Base-by-base conservation (phyloP, 1,140 invertebrate genomes). In the Maconellicoccus hirsutus region DNA sequence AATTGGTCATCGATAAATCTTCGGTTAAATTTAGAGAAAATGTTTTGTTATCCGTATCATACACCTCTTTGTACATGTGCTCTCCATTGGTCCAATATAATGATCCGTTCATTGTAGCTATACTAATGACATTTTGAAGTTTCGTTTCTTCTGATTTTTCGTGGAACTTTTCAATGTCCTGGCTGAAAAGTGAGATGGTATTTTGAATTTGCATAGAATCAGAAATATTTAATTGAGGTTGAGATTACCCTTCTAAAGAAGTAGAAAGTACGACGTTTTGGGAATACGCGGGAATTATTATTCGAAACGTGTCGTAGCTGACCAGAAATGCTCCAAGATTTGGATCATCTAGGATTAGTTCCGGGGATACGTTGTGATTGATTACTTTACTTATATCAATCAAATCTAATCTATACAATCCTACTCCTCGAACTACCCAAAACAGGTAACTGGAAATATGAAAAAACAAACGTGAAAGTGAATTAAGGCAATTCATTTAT, bases 1-100 rank as follows among this genome's bases (percentile, higher is more conserved):
- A 39, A 33, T 21, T 29, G 14, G 19, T 38, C 38, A 38, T 70
- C 7, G 38, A 38, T 7, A 70, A 38, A 21, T 70, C 29, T 2
- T 70, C 19, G 10, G 38, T 38, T 6, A 29, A 4, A 23, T 70
- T 70, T 29, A 33, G 25, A 7, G 26, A 7, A 27, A 70, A 70
- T n/a, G 61, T 16, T 66, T 66, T 66, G 22, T 66, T 66, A 2
- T 66, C 14, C 1, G 16, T 26, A 22, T 66, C 61, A 26, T 22
- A 66, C 19, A 25, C 22, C 16, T 66, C 61, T 66, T 66, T 23
- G 61, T 66, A 23, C 21, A 66, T 66, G 22, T 23, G 25, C 25
- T 66, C 61, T 2, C 88, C 90, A 77, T 91, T 89, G 0, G 90
- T 91, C 89, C 89, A 92, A 77, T 90, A 91, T 75, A 92, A 89